Base-by-base conservation (phyloP, 2,888 invertebrate species). In the Cerastoderma edule region DNA sequence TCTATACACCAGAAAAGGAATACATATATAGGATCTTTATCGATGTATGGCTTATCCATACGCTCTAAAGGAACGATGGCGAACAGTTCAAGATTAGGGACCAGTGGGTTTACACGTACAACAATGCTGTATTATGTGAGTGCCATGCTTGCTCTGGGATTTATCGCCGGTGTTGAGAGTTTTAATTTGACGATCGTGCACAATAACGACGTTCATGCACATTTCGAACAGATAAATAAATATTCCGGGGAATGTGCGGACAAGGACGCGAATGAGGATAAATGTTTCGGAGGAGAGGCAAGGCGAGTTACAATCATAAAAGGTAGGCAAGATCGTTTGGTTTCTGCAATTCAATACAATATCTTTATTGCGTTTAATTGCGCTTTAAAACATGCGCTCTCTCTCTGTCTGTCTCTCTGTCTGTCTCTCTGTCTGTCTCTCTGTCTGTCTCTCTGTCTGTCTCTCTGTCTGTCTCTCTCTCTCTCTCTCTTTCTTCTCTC, bases 121-220 rank as follows among this genome's bases (percentile, higher is more conserved):
- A n/a, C n/a, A n/a, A n/a, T n/a, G n/a, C n/a, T n/a, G n/a, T n/a
- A n/a, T n/a, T n/a, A n/a, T n/a, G n/a, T n/a, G n/a, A n/a, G n/a
- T n/a, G n/a, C n/a, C n/a, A 1, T 53, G 24, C 10, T 53, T 22
- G 2, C 13, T 2, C 24, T 53, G 1, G 53, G n/a, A 24, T 22
- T 53, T 22, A 53, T 53, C 24, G n/a, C 22, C 1, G 1, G 19
- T 56, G 32, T 19, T 60, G 32, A 22, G 8, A 22, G 66, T 46
- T 78, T 46, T 73, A 95, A 95, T 82, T 93, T 97, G 50, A 94
- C 96, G 0, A 95, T 97, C 72, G 93, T 98, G 0, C 98, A 98
- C 93, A 97, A 96, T 87, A 98, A 98, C 92, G 98, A 98, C 91
- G 96, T 98, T 95, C 97, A 98, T 91, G 95, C 96, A 0, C 94